These are phyloP conservation scores for Poecilus cupreus DNA, from an alignment of 2,888 invertebrate species.

Conservation along the genomic window DNA sequence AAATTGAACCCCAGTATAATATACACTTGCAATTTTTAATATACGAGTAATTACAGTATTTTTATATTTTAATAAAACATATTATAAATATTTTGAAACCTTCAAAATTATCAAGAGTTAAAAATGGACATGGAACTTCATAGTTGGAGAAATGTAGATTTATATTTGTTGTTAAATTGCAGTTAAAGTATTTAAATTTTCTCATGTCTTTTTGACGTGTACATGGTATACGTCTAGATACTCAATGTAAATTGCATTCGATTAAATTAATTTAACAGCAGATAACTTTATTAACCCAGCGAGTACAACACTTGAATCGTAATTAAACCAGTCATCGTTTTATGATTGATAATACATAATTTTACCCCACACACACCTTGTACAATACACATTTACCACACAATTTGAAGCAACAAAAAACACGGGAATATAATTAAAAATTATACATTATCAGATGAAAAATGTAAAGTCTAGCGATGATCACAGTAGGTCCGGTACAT, in stretches of 20 bases:
- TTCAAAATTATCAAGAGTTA: no score
- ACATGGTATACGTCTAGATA: no score
- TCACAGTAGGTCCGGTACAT: neutral
- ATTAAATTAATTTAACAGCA: neutral
- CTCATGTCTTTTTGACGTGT: no score
- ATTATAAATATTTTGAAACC: no score
- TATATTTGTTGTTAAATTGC: no score
- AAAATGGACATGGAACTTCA: no score
- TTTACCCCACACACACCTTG: neutral
- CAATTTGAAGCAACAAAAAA: neutral
- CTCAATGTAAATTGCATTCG: neutral
- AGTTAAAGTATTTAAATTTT: no score
- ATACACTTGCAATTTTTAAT: no score
- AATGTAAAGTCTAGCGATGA: neutral
- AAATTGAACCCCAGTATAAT: no score
- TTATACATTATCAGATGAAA: neutral
- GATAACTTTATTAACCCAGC: neutral
- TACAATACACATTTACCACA: neutral
- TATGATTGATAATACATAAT: slow-evolving; percentile 1
- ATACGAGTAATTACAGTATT: no score
- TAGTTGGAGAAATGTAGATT: no score
- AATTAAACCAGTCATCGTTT: neutral
- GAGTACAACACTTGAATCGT: neutral
- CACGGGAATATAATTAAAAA: neutral
- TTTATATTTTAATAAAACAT: no score